Conservation (phyloP, 2,888 invertebrate genomes). For the Aspidiotus rigidus region DNA sequence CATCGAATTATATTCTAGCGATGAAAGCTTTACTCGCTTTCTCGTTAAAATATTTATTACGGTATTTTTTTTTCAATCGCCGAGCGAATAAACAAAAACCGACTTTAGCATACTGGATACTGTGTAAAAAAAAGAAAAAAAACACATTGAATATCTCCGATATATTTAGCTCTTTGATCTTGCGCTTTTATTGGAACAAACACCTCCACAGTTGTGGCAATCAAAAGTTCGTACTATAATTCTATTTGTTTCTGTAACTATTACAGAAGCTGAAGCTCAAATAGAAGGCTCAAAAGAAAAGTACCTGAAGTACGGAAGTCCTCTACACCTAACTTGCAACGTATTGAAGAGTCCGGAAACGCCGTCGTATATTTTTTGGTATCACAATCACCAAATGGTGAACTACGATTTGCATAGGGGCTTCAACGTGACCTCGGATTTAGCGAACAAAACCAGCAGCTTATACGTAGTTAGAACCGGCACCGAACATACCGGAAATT, state of each 20-base stretch:
- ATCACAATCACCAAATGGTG: slow-evolving; percentile 73
- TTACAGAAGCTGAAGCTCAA: slow-evolving; percentile 74
- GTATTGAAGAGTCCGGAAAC: slow-evolving; percentile 76
- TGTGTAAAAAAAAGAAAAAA: no score
- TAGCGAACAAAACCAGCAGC: slow-evolving; percentile 59
- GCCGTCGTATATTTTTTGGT: slow-evolving; percentile 74
- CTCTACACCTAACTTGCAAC: slow-evolving; percentile 67
- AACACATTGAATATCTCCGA: no score
- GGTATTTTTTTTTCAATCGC: no score
- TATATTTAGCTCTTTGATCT: no score
- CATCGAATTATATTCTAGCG: no score
- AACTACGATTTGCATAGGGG: slow-evolving; percentile 80
- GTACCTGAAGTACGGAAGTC: slow-evolving; percentile 77
- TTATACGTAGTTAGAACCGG: slow-evolving; percentile 52
- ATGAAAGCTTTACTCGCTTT: no score
- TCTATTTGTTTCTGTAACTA: neutral
- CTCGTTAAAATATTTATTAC: no score
- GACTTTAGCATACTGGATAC: no score
- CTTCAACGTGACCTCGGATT: slow-evolving; percentile 75
- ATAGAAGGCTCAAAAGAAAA: slow-evolving; percentile 78
- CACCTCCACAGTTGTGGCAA: no score
- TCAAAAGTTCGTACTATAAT: no score
- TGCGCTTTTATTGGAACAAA: no score
- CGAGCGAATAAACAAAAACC: no score
- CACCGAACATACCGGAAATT: slow-evolving; percentile 71